Evolutionary conservation across 2,797 vertebrate species (phyloP).

Genomic region (Champsocephalus esox): DNA sequence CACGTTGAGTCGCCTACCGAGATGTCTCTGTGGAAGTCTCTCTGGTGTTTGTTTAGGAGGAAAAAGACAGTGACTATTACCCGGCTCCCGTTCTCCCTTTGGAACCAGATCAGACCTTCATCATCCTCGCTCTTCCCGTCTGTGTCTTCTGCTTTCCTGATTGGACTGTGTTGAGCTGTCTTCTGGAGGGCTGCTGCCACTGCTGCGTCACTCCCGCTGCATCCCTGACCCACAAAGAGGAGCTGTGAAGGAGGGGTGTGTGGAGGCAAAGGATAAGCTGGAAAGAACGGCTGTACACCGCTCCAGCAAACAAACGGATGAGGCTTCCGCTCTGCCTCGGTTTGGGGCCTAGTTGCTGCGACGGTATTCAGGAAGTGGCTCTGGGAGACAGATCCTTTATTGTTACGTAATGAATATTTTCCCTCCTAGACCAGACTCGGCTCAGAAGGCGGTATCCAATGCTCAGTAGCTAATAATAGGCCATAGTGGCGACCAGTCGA

Average conservation of each 20-base stretch:
- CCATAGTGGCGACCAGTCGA: constrained; percentile 62
- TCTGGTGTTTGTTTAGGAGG: constrained; percentile 64
- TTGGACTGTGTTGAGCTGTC: constrained; percentile 69
- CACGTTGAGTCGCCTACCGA: constrained; percentile 74
- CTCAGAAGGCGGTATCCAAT: constrained; percentile 75
- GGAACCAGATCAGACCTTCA: constrained; percentile 57
- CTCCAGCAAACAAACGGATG: constrained; percentile 68
- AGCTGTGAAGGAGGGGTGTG: constrained; percentile 76
- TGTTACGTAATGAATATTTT: constrained; percentile 83
- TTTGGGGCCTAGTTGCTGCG: constrained; percentile 65
- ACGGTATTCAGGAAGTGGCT: constrained; percentile 81
- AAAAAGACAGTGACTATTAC: constrained; percentile 54
- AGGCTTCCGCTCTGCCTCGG: constrained; percentile 63
- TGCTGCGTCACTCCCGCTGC: constrained; percentile 82
- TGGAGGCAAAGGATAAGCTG: constrained; percentile 72
- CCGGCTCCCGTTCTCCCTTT: constrained; percentile 55
- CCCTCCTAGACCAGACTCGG: constrained; percentile 70
- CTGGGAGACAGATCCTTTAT: constrained; percentile 80
- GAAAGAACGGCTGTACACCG: constrained; percentile 61
- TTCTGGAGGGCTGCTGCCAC: constrained; percentile 72
- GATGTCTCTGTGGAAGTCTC: constrained; percentile 62
- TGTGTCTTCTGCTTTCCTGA: constrained; percentile 64
- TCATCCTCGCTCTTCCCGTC: constrained; percentile 58
- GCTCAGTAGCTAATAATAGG: constrained; percentile 81
- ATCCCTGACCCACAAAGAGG: constrained; percentile 80